phyloP scores from a whole-genome alignment of 2,888 invertebrate genomes.

The Leptinotarsa haldemani region DNA sequence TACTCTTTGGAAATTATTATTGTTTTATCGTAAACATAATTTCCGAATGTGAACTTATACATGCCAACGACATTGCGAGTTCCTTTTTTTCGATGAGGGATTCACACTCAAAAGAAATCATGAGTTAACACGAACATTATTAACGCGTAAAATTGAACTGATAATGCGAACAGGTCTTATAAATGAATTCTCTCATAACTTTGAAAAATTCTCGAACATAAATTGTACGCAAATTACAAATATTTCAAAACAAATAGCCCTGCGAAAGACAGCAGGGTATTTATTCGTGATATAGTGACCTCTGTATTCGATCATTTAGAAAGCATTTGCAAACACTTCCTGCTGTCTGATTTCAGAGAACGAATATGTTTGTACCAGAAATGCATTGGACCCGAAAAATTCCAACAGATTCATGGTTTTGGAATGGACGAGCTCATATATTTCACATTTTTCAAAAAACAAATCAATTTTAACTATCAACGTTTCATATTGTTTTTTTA shows the following conservation, averaged over 20 bases:
- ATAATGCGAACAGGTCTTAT: conserved; percentile 1
- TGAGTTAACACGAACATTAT: conserved; percentile 9
- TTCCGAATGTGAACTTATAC: too few relatives aligned
- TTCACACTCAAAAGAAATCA: neutral
- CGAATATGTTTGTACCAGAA: neutral
- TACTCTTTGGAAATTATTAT: too few relatives aligned
- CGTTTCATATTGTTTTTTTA: too few relatives aligned
- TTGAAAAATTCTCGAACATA: conserved; percentile 37
- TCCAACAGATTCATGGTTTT: neutral
- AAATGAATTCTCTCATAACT: conserved; percentile 11
- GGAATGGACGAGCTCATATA: too few relatives aligned
- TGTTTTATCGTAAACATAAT: too few relatives aligned
- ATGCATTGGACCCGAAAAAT: neutral
- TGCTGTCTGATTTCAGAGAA: conserved; percentile 15
- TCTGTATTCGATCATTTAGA: conserved; percentile 37
- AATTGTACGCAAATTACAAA: conserved; percentile 35
- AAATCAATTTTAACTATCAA: too few relatives aligned
- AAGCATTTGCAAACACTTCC: conserved; percentile 31
- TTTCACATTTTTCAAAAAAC: too few relatives aligned
- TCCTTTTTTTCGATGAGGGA: neutral
- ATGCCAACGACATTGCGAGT: too few relatives aligned
- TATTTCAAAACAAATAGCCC: conserved; percentile 43
- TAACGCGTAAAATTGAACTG: conserved; percentile 5
- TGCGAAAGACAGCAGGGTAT: conserved; percentile 41
- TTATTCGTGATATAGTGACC: conserved; percentile 39